Base-by-base conservation (phyloP, 2,797 vertebrate species). In the Apogon talboti region DNA sequence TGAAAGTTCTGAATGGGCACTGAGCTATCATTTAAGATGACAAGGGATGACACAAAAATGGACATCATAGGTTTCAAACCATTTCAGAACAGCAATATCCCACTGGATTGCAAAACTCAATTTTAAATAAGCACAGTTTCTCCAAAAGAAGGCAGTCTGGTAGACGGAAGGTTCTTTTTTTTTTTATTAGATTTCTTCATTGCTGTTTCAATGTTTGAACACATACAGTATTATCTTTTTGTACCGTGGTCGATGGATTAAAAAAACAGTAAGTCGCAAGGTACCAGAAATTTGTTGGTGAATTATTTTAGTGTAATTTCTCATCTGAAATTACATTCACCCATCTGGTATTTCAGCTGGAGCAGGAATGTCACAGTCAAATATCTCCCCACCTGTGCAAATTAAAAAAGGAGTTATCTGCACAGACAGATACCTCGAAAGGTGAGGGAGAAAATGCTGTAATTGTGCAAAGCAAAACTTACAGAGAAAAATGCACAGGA, bases 341-440 rank as follows among this genome's bases (percentile, higher is more conserved):
- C 0, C 0, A 18, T 14, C 66, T 66, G 49, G 51, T 28, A 49
- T 35, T 15, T 3, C 0, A 9, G 6, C 9, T 4, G 35, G 0
- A 1, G 42, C 24, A 74, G 43, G 55, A 71, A 74, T 66, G 56
- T 69, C 69, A 69, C 16, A 3, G 19, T 48, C 15, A 16, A 35
- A 51, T 59, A 46, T 56, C 30, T 71, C 10, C 58, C 71, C 48
- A 37, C 18, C 50, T 30, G 58, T 10, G 50, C 11, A 60, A 76
- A 63, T 71, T 9, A 57, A 65, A 70, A 18, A 21, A 46, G 3
- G 21, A 65, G 57, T 18, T 37, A 47, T 75, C 24, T 43, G 35
- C 21, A 41, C 6, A 10, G 37, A 59, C 13, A 59, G 37, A 62
- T 50, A 57, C 13, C 41, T 37, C 2, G 30, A 14, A 13, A 35